Evolutionary conservation across 2,113 vertebrate genomes (phyloP), one percentile per base, ranked within the genome.

Genomic region (Datnioides undecimradiatus): DNA sequence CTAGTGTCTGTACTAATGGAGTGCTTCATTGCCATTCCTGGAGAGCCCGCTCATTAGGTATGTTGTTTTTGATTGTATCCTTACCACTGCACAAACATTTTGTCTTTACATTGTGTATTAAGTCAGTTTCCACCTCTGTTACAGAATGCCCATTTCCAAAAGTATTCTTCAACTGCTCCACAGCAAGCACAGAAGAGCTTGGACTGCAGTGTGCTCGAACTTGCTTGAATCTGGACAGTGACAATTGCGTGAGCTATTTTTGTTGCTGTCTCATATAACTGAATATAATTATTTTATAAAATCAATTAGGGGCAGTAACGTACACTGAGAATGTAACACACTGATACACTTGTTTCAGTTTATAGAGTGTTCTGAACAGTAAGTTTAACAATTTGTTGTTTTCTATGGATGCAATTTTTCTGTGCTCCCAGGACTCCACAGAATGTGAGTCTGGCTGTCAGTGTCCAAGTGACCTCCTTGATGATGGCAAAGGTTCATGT

Each of bases 381-480:
- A 1, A 54, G 25, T 21, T 29, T 25, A 49, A 46, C 19, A 40
- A 3, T 55, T 1, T 27, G 4, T 58, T 52, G n/a, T 62, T 69
- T 21, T 25, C 6, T 8, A 25, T 77, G 6, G 31, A 3, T 75
- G 16, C 55, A 6, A 36, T 70, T 6, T 49, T 49, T 76, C 19
- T 67, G n/a, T 63, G 45, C 33, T 55, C 21, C 19, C 76, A 95
- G 94, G 96, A 95, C 67, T 93, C 92, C 43, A 90, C 93, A 0
- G 95, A 95, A 6, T 99, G 98, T 83, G 69, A 95, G 73, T 96
- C 98, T 4, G 98, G 98, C 62, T 99, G 98, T 0, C 40, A 94
- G 76, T 99, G 98, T 79, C 97, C 97, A 12, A 10, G 8, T 11
- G 96, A 95, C 19, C 93, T 98, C 7, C 76, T 98, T 75, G 94